These are phyloP conservation scores for Muscicapa adusta DNA, from an alignment of 2,113 vertebrate genomes.

Conservation along the genomic window DNA sequence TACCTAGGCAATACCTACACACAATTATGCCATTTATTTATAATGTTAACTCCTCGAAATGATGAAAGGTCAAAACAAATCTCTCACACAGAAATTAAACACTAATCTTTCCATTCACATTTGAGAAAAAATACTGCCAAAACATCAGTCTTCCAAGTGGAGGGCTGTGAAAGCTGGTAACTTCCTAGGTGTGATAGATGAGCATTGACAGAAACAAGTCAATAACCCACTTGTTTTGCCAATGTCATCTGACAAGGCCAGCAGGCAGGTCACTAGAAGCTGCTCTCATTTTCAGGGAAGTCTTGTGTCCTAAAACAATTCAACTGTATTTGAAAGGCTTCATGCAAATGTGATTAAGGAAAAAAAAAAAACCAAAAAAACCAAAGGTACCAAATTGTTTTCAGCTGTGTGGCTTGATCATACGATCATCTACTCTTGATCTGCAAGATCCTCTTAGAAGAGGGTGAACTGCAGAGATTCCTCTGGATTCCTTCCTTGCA, in stretches of 20 bases:
- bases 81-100: not conserved
- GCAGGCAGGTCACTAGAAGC: not conserved
- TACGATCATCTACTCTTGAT: not conserved
- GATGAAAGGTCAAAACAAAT: not conserved
- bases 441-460: not conserved
- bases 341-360: not conserved
- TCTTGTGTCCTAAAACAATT: not conserved
- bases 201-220: not conserved
- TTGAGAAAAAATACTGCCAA: not conserved
- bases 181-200: not conserved
- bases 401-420: not conserved
- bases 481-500: not conserved
- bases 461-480: not conserved
- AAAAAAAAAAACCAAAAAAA: not conserved
- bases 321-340: not conserved
- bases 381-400: not conserved
- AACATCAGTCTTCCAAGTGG: not conserved
- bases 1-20: not conserved
- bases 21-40: not conserved
- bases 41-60: not conserved
- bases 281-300: not conserved
- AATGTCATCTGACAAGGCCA: not conserved
- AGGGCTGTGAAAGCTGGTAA: not conserved
- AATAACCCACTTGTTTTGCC: not conserved
- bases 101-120: accelerated